Evolutionary conservation across 2,888 invertebrate genomes (phyloP), one percentile per base, ranked within the genome.

Genomic region (Drosophila falleni): DNA sequence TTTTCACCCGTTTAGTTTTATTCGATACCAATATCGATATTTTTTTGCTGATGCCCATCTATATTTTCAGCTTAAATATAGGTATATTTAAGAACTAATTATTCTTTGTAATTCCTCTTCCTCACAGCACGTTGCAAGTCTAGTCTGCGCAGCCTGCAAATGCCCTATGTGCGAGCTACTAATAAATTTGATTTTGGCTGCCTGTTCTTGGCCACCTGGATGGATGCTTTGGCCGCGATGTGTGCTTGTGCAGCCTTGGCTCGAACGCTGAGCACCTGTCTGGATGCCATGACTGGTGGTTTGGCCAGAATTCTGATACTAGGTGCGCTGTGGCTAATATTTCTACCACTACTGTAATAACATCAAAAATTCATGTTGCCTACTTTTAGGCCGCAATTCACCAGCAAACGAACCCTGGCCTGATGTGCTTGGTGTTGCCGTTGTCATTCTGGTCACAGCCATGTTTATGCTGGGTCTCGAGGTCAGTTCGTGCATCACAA

Each of bases 401-500:
- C 90, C 93, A 39, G 86, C 89, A 44, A 93, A 92, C 63, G 94
- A 94, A 80, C 94, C 94, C 5, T 94, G 94, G 94, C 94, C 94
- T 31, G 94, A 94, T 91, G 93, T 94, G 11, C 84, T 94, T 29
- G 94, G 94, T 2, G 93, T 94, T 16, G 93, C 93, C 3, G 93
- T 94, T 44, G 93, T 94, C 42, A 93, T 94, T 71, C 91, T 94
- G 3, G 93, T 94, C 13, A 93, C 94, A 1, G 93, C 93, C 64
- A 92, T 94, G 89, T 94, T 94, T 89, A 94, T 94, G 94, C 85
- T 94, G 56, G 94, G 94, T 41, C 90, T 94, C 62, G 94, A 94
- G 93, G 94, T 94, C 89, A 71, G 80, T 39, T 23, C 10, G 5
- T 49, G 44, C 42, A 23, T 29, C 42, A 15, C 19, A 37, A n/a